phyloP scores from a whole-genome alignment of 2,113 vertebrate genomes.

The Apodemus speciosus region DNA sequence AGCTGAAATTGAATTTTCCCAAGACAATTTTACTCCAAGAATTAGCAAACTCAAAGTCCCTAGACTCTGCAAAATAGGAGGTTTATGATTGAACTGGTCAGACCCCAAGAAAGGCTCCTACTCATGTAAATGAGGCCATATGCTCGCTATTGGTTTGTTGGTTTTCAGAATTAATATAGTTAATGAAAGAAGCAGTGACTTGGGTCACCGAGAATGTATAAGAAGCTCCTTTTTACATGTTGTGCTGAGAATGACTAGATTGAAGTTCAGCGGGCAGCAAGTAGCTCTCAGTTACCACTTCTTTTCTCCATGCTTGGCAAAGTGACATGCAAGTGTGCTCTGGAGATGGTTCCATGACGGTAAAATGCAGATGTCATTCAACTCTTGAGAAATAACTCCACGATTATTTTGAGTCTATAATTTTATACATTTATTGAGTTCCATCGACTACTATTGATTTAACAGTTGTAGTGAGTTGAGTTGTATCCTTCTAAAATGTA shows the following conservation, averaged over 20 bases:
- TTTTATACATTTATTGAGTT: conserved; percentile 2
- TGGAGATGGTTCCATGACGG: neutral
- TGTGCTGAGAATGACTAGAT: neutral
- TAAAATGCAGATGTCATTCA: neutral
- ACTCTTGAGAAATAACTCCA: neutral
- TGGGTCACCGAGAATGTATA: neutral
- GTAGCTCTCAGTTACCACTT: neutral
- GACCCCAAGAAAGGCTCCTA: neutral
- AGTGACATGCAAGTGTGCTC: neutral
- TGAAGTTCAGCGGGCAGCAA: neutral
- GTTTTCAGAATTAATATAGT: conserved; percentile 1
- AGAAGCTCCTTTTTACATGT: neutral
- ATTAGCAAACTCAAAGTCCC: neutral
- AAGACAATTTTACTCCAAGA: neutral
- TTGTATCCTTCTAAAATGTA: neutral
- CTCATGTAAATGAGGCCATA: neutral
- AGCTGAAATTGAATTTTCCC: neutral
- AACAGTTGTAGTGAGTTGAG: neutral
- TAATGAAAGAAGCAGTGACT: neutral
- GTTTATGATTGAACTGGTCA: neutral
- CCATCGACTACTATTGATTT: neutral
- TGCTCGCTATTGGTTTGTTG: neutral
- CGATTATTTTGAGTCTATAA: neutral
- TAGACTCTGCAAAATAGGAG: neutral
- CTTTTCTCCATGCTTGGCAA: neutral